Evolutionary conservation across 2,888 invertebrate species (phyloP), one percentile per base, ranked within the genome.

Genomic region (Parelbella ahira): DNA sequence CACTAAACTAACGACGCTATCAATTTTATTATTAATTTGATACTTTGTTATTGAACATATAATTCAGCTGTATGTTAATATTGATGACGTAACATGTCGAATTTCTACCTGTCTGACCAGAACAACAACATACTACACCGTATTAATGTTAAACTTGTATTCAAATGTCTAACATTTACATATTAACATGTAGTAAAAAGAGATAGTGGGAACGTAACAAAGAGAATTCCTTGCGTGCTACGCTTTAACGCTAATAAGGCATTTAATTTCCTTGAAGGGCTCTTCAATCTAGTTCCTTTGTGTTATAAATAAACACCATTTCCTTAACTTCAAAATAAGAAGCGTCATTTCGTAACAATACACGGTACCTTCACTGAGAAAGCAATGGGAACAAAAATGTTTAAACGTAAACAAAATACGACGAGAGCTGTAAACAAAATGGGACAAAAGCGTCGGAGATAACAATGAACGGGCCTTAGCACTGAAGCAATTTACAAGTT

Each of bases 311-410:
- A n/a, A 33, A 33, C 33, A 27, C 27, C 25, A 41, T 41, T 32
- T 41, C 39, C 39, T 39, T 32, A 24, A 32, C 32, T 39, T 24
- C 25, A 13, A 41, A n/a, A 32, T 32, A 27, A 33, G 27, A 20
- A 8, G 20, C 33, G 19, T n/a, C 25, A 19, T 39, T 27, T n/a
- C 33, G 19, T 27, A 33, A 41, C 41, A 41, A 41, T 27, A 20
- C 13, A 12, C 15, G 23, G 12, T 33, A 33, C 39, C 27, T 25
- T 25, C 19, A 23, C 11, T 30, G 4, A 41, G 15, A 41, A 33
- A 39, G 24, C 10, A 39, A 32, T 18, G 39, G 39, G 20, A 12
- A 3, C 32, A 2, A 15, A 21, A 37, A 39, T 19, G 30, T 15
- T 23, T 18, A 6, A 30, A 39, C 23, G 15, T 39, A 30, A 39